Conservation (phyloP, 2,113 vertebrate species). For the Perccottus glenii region DNA sequence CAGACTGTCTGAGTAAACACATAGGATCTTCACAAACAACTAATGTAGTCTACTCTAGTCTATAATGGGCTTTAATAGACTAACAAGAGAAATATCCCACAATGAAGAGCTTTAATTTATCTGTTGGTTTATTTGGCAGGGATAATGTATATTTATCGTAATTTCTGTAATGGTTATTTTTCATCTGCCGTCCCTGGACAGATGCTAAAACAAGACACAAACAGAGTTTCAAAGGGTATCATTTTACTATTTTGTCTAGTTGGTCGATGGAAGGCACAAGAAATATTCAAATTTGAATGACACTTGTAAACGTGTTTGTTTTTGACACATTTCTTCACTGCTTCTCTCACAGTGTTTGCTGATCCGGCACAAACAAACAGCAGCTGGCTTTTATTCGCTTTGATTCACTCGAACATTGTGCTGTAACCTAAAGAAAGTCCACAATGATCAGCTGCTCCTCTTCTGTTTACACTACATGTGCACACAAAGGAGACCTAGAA, state of each 20-base stretch:
- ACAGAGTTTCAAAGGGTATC: not conserved
- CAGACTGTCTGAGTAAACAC: conserved; percentile 50
- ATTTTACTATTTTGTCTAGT: not conserved
- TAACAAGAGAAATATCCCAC: not conserved
- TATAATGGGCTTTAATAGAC: not conserved
- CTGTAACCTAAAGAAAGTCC: conserved; percentile 7
- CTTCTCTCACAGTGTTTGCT: not conserved
- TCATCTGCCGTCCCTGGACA: too few species aligned
- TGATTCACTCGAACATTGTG: not conserved
- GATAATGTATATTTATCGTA: too few species aligned
- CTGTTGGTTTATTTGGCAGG: too few species aligned
- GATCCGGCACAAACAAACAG: conserved; percentile 22
- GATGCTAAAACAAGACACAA: too few species aligned
- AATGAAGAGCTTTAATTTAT: too few species aligned
- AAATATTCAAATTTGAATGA: conserved; percentile 14
- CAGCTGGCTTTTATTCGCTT: conserved; percentile 9
- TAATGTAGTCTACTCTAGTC: conserved; percentile 12
- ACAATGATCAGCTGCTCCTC: not conserved
- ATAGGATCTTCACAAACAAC: conserved; percentile 7
- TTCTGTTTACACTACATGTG: conserved; percentile 2
- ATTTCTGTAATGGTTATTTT: too few species aligned
- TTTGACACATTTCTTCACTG: conserved; percentile 24
- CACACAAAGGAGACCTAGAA: conserved; percentile 21
- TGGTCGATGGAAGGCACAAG: conserved; percentile 4
- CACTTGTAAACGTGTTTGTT: conserved; percentile 41